Evolutionary conservation across 2,113 vertebrate species (phyloP).

Genomic region (Scophthalmus maximus): DNA sequence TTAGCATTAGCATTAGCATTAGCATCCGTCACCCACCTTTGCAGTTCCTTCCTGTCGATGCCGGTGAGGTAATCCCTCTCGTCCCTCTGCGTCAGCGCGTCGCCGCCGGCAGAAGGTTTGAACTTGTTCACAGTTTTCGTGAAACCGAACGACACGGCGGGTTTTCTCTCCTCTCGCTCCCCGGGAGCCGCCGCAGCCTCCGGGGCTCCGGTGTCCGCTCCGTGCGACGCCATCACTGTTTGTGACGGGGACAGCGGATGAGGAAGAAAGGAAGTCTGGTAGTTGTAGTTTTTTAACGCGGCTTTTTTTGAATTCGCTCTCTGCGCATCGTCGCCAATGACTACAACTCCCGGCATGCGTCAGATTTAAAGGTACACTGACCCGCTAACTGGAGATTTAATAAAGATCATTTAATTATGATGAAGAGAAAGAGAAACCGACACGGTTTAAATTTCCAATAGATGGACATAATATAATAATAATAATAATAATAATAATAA

Average conservation of each 20-base stretch:
- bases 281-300: background rate
- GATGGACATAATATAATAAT: too few relatives aligned
- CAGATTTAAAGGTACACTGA: background rate
- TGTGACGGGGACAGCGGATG: background rate
- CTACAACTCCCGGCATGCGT: background rate
- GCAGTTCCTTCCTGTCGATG: slow-evolving; percentile 81
- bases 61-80: slow-evolving; percentile 82
- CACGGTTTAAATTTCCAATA: too few relatives aligned
- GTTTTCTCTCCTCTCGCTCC: slow-evolving; percentile 65
- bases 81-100: slow-evolving; percentile 41
- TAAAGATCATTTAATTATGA: too few relatives aligned
- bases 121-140: slow-evolving; percentile 81
- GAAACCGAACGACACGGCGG: slow-evolving; percentile 85
- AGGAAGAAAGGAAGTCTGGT: background rate
- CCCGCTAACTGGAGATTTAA: too few relatives aligned
- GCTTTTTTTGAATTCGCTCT: background rate
- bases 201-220: background rate
- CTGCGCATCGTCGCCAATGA: background rate
- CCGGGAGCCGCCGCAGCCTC: slow-evolving; percentile 13
- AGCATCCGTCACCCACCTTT: slow-evolving; percentile 77
- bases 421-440: too few relatives aligned
- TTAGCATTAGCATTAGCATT: too few relatives aligned
- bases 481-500: too few relatives aligned
- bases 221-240: slow-evolving; percentile 80
- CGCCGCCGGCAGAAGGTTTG: slow-evolving; percentile 49